A percentile compares a stretch with the other conserved stretches of the same genome.
Conservation (phyloP, 1,140 invertebrate genomes). For the Metopolophium dirhodum region DNA sequence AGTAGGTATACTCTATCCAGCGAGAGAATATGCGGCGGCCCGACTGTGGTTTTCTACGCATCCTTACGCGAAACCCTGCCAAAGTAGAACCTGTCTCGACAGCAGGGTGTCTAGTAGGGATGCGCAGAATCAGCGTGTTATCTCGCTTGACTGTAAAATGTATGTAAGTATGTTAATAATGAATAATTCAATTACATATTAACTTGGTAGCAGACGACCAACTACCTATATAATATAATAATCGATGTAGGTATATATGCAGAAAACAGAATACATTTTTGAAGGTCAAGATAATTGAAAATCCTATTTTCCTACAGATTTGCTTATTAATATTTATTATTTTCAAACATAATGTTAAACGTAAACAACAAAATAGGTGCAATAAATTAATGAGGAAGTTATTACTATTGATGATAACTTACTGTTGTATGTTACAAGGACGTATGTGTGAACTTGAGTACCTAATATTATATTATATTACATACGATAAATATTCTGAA, state of each 20-base stretch:
- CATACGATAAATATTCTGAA: neutral
- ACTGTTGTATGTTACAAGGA: constrained; percentile 43
- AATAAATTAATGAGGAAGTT: constrained; percentile 32
- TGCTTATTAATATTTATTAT: constrained; percentile 3
- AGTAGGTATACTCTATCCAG: neutral
- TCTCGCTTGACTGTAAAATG: too few relatives aligned
- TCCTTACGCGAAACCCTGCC: too few relatives aligned
- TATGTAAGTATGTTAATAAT: too few relatives aligned
- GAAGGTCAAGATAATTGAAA: constrained; percentile 5
- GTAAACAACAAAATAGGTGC: neutral
- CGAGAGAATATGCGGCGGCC: too few relatives aligned
- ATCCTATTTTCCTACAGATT: neutral
- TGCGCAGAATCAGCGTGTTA: too few relatives aligned
- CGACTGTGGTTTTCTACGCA: too few relatives aligned
- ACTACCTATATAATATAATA: neutral
- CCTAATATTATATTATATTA: neutral
- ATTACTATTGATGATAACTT: neutral
- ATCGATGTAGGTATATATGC: neutral
- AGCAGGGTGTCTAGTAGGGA: too few relatives aligned
- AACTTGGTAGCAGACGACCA: neutral
- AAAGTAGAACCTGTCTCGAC: too few relatives aligned
- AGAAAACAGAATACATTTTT: neutral
- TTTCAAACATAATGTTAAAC: neutral
- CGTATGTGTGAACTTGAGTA: constrained; percentile 34
- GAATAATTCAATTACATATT: neutral